These are phyloP conservation scores for Agrilus planipennis DNA, from an alignment of 1,140 invertebrate species.

Conservation along the genomic window DNA sequence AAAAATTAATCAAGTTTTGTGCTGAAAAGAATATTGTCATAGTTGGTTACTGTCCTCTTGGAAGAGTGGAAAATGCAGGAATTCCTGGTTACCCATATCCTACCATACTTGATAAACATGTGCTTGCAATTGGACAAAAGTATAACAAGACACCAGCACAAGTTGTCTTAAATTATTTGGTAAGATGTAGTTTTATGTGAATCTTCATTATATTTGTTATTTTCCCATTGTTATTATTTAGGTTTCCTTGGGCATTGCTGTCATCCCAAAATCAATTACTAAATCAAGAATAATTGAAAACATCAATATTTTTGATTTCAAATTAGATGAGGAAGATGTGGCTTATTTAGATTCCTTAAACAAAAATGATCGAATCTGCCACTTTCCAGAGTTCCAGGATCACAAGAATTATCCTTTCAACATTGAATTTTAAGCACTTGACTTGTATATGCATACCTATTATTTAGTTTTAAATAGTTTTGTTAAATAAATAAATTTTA, in stretches of 20 bases:
- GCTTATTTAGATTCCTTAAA: conserved; percentile 46
- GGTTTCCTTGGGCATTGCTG: conserved; percentile 61
- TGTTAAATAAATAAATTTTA: too few relatives aligned
- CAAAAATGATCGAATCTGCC: conserved; percentile 41
- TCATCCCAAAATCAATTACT: conserved; percentile 75
- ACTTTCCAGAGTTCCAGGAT: conserved; percentile 35
- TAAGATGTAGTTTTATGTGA: conserved; percentile 22
- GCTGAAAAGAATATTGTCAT: conserved; percentile 43
- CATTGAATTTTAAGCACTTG: conserved; percentile 17
- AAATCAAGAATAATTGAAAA: conserved; percentile 64
- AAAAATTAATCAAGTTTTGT: conserved; percentile 51
- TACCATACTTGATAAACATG: conserved; percentile 41
- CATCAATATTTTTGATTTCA: conserved; percentile 65
- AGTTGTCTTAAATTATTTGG: conserved; percentile 54
- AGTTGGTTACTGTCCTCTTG: conserved; percentile 50
- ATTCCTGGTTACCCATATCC: conserved; percentile 41
- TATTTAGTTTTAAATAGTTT: too few relatives aligned
- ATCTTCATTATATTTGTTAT: not conserved
- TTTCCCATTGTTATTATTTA: conserved; percentile 24
- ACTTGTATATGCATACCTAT: too few relatives aligned
- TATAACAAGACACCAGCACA: conserved; percentile 57
- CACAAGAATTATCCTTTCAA: conserved; percentile 52
- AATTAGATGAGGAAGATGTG: conserved; percentile 52
- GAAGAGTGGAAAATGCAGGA: conserved; percentile 38
- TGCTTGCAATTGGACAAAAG: conserved; percentile 49